A percentile compares a stretch with the other conserved stretches of the same genome.
Conservation (phyloP, 2,797 vertebrate species). For the Euthynnus affinis region DNA sequence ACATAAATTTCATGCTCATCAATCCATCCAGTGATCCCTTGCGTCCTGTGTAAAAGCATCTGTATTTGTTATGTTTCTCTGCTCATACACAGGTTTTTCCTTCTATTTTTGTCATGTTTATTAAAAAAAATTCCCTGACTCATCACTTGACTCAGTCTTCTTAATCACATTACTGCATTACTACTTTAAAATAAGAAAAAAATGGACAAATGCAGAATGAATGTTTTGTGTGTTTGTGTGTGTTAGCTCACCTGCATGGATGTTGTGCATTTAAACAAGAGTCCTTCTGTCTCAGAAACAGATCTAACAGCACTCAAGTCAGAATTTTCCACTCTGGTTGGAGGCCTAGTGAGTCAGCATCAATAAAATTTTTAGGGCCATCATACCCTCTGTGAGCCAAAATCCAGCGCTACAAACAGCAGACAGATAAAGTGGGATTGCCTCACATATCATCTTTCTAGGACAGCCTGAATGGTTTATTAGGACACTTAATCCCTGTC, state of each 20-base stretch:
- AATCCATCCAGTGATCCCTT: not conserved
- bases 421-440: constrained; percentile 60
- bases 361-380: constrained; percentile 65
- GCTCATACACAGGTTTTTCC: constrained; percentile 15
- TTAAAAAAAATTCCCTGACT: constrained; percentile 23
- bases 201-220: constrained; percentile 28
- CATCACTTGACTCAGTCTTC: constrained; percentile 23
- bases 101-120: constrained; percentile 5
- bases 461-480: constrained; percentile 45
- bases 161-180: constrained; percentile 32
- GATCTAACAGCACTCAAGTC: constrained; percentile 39
- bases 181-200: not conserved
- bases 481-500: constrained; percentile 43
- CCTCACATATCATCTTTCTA: constrained; percentile 60
- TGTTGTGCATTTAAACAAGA: constrained; percentile 42
- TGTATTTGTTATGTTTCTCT: not conserved
- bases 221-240: constrained; percentile 31
- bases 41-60: not conserved
- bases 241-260: constrained; percentile 61
- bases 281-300: constrained; percentile 43
- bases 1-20: not conserved
- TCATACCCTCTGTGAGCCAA: constrained; percentile 54
- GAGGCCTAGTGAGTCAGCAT: constrained; percentile 70
- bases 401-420: constrained; percentile 44
- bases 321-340: constrained; percentile 70